Evolutionary conservation across 2,113 vertebrate species (phyloP), one percentile per base, ranked within the genome.

Genomic region (Ammospiza nelsoni): DNA sequence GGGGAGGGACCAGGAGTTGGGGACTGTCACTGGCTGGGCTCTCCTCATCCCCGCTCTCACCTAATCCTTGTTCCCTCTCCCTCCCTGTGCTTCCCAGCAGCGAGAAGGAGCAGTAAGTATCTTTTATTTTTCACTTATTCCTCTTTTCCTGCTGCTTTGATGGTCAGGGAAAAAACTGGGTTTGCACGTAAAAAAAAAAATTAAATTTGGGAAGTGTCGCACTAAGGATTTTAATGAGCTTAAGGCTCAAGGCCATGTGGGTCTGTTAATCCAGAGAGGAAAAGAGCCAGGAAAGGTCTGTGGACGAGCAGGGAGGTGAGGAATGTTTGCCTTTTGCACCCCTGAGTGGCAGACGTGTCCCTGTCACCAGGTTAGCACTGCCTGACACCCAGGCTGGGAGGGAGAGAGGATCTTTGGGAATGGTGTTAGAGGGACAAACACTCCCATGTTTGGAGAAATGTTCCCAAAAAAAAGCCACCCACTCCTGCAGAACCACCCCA

Each of bases 31-130:
- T n/a, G 58, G 46, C 33, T 39, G 76, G 21, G 65, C 78, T 74
- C 37, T 46, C 12, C 66, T 72, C 23, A 17, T 67, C 79, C 81
- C 83, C 76, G 57, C 62, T 77, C 86, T 84, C 92, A 61, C 61
- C 58, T 83, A 81, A 93, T 71, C 67, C 54, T 51, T 21, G 10
- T 91, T 51, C 20, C 66, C 17, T 92, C 88, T 90, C 91, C 77
- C 91, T 68, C 82, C 68, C 76, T 94, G 80, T 96, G 97, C 98
- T 55, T 95, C 63, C 95, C 88, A 93, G 89, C 98, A 99, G 99
- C 27, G 98, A 99, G 93, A 98, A 99, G 97, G 99, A 99, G 89
- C 98, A 98, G 99, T 99, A 96, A 99, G 99, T 99, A 98, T 84
- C 96, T 78, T 46, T 67, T 9, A 2, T 39, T 31, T 48, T 24